Percentiles rank a stretch among this genome's conserved stretches.
Evolutionary conservation across 92 coral and sea anemone genomes (phyloP).

Genomic region (Zoanthus solanderi): DNA sequence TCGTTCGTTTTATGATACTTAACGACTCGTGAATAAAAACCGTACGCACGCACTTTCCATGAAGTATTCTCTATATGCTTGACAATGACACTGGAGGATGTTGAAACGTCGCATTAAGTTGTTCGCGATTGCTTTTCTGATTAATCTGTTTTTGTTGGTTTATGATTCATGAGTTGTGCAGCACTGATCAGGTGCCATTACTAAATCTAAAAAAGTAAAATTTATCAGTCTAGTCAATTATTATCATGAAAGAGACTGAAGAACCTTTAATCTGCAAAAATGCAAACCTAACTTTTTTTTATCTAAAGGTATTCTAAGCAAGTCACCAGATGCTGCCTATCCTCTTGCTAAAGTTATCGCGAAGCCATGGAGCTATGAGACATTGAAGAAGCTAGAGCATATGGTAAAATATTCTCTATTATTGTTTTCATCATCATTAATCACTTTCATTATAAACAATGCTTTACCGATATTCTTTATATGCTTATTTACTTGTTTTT

Average conservation of each 20-base stretch:
- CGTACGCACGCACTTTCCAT: no score
- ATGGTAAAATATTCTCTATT: not conserved
- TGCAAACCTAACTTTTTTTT: not conserved
- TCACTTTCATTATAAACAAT: not conserved
- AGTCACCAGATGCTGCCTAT: slow-evolving; percentile 21
- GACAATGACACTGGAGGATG: no score
- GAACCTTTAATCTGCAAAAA: not conserved
- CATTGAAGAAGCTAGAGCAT: slow-evolving; percentile 28
- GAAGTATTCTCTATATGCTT: no score
- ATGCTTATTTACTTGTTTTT: no score
- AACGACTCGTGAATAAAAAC: no score
- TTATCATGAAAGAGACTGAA: not conserved
- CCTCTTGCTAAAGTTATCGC: slow-evolving; percentile 30
- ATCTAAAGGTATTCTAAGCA: slow-evolving; percentile 17
- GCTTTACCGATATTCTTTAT: not conserved
- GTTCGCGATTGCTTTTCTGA: not conserved
- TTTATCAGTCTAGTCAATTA: not conserved
- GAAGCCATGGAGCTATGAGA: slow-evolving; percentile 21
- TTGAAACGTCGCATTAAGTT: no score
- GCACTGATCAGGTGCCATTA: not conserved
- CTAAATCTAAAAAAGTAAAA: no score
- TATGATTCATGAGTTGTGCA: not conserved
- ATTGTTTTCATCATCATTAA: not conserved
- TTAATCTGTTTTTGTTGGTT: no score
- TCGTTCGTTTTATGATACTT: no score